Conservation (phyloP, 2,797 vertebrate species). For the Hafferia zeledoni region DNA sequence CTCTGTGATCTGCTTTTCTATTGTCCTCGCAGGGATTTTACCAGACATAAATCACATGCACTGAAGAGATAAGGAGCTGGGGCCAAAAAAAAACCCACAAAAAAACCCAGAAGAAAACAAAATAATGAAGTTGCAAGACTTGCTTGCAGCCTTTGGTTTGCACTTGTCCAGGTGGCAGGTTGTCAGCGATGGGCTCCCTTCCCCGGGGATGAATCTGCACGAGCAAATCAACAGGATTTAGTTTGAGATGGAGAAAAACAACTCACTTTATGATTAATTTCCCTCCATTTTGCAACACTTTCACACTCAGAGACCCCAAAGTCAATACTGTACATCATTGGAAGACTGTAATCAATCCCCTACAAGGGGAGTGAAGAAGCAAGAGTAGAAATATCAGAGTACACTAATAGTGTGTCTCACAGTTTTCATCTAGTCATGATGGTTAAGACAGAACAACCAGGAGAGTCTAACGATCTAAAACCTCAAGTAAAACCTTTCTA, state of each 20-base stretch:
- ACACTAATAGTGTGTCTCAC: background rate
- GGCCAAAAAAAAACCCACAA: background rate
- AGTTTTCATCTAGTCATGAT: background rate
- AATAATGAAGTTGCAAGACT: background rate
- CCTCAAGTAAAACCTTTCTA: background rate
- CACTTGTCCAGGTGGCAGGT: background rate
- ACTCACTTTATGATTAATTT: background rate
- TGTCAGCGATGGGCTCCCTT: conserved; percentile 45
- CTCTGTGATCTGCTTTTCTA: background rate
- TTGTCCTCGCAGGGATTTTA: background rate
- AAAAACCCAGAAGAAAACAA: background rate
- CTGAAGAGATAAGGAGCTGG: background rate
- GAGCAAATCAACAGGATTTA: background rate
- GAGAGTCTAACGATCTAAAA: background rate
- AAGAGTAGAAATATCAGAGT: background rate
- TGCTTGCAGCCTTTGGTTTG: background rate
- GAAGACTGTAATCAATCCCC: background rate
- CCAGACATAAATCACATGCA: background rate
- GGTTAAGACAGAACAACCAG: background rate
- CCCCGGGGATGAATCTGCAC: conserved; percentile 37
- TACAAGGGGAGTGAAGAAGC: background rate
- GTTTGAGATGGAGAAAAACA: conserved; percentile 10
- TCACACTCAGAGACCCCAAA: fast-evolving
- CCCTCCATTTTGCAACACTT: background rate
- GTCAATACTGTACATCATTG: background rate